Conservation (phyloP, 2,113 vertebrate species). For the Gymnorhina tibicen region DNA sequence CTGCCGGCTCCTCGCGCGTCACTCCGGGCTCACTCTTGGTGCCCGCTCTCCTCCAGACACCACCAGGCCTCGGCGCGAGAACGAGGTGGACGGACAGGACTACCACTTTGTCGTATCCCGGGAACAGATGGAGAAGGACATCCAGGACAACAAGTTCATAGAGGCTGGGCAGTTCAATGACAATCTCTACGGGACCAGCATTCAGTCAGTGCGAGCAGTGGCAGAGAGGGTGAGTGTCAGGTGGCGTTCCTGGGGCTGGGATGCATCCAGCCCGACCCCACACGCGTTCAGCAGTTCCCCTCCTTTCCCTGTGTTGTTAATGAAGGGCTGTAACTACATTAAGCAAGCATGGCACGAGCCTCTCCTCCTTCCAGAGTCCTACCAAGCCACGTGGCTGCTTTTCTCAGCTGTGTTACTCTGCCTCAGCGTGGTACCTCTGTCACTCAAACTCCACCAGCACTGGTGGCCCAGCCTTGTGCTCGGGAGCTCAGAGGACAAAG, state of each 20-base stretch:
- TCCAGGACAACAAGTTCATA: conserved; percentile 99
- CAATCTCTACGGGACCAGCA: conserved; percentile 97
- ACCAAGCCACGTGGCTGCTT: neutral
- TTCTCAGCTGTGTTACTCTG: neutral
- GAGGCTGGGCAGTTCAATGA: conserved; percentile 98
- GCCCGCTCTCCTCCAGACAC: conserved; percentile 77
- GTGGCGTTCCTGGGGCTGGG: fast-evolving
- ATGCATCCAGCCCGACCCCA: fast-evolving
- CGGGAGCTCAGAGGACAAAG: neutral
- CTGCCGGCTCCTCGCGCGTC: fast-evolving
- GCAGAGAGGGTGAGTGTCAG: conserved; percentile 86
- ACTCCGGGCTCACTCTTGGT: fast-evolving
- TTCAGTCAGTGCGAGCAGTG: conserved; percentile 94
- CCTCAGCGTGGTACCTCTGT: neutral
- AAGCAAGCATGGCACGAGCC: fast-evolving
- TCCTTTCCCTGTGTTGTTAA: neutral
- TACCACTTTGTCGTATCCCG: conserved; percentile 94
- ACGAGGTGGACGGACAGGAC: conserved; percentile 95
- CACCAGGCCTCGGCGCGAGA: conserved; percentile 90
- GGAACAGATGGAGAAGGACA: conserved; percentile 99
- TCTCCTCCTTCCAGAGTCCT: neutral
- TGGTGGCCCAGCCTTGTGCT: neutral
- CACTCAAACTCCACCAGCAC: neutral
- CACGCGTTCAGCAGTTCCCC: fast-evolving
- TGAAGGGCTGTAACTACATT: neutral